Percentiles rank a stretch among this genome's conserved stretches.
phyloP scores from a whole-genome alignment of 2,113 vertebrate species.

The Anguilla rostrata region DNA sequence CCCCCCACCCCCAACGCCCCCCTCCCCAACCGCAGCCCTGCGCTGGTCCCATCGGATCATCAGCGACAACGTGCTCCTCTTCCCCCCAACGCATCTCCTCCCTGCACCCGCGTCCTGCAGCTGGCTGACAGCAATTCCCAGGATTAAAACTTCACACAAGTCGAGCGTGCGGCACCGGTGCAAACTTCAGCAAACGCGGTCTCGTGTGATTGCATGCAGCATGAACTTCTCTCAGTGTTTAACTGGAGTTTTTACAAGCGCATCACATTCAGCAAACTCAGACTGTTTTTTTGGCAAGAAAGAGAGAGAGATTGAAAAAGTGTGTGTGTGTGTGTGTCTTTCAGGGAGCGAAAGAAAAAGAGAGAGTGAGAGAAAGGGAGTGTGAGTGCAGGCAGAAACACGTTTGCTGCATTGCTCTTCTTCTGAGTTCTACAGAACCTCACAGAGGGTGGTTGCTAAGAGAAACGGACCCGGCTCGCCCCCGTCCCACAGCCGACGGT shows the following conservation, averaged over 20 bases:
- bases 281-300: background rate
- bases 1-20: slow-evolving; percentile 8
- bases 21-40: background rate
- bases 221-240: background rate
- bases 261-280: background rate
- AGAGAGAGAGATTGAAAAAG: background rate
- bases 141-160: background rate
- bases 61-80: background rate
- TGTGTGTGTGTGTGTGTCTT: background rate
- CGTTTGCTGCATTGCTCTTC: slow-evolving; percentile 37
- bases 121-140: background rate
- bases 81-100: background rate
- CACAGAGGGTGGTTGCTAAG: background rate
- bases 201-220: background rate
- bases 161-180: background rate
- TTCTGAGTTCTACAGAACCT: slow-evolving; percentile 10
- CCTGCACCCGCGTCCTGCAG: background rate
- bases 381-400: slow-evolving; percentile 12
- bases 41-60: background rate
- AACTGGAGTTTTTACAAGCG: background rate
- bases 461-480: slow-evolving; percentile 3
- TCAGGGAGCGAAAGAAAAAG: background rate
- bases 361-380: slow-evolving; percentile 15
- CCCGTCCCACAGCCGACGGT: background rate
- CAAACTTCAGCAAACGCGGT: background rate